phyloP scores from a whole-genome alignment of 2,113 vertebrate species.

The Passer montanus region DNA sequence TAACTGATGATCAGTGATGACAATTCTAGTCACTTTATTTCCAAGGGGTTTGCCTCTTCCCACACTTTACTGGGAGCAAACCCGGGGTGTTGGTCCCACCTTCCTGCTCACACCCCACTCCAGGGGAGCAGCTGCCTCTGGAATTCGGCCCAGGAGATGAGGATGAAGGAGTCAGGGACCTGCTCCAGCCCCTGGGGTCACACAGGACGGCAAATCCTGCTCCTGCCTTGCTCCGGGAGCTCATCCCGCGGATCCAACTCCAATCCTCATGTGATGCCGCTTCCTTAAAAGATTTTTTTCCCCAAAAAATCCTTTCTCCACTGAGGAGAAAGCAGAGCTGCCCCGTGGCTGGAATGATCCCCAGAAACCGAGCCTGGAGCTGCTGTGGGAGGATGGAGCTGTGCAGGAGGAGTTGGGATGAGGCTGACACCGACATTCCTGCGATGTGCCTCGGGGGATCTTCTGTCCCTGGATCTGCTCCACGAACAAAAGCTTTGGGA shows the following conservation, averaged over 20 bases:
- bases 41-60: background rate
- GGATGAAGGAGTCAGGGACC: background rate
- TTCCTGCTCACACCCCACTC: background rate
- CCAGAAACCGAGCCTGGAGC: fast-evolving
- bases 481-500: background rate
- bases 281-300: background rate
- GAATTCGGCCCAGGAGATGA: background rate
- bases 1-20: background rate
- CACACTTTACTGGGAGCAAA: background rate
- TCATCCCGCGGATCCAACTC: background rate
- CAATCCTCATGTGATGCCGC: fast-evolving
- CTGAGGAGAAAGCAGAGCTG: background rate
- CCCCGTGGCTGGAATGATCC: background rate
- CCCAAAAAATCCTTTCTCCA: background rate
- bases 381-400: background rate
- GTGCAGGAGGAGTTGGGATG: background rate
- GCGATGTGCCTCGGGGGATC: background rate
- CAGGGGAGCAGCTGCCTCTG: background rate
- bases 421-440: background rate
- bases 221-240: fast-evolving
- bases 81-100: fast-evolving
- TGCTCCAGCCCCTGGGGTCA: background rate
- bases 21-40: background rate
- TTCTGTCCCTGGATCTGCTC: background rate
- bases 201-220: background rate